Percentiles rank a stretch among this genome's conserved stretches.
Evolutionary conservation across 23 tunicate genomes (phyloP).

Genomic region (Halocynthia roretzi): DNA sequence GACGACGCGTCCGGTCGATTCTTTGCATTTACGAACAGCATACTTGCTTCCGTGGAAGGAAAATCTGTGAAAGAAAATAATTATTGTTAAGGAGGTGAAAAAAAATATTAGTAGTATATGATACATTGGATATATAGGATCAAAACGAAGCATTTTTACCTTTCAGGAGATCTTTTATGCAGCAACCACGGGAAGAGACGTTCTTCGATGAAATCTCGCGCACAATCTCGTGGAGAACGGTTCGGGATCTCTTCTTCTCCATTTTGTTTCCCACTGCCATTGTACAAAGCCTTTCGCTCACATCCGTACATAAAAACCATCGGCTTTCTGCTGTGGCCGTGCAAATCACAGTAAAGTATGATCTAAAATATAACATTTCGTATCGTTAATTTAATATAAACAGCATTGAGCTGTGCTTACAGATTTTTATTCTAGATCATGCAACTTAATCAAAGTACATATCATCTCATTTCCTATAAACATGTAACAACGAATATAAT

Average conservation of each 20-base stretch:
- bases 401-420: no score
- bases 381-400: no score
- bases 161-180: constrained; percentile 59
- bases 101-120: neutral
- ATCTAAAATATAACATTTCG: constrained; percentile 28
- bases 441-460: no score
- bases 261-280: constrained; percentile 11
- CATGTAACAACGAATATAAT: no score
- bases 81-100: neutral
- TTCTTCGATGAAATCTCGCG: constrained; percentile 82
- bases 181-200: constrained; percentile 88
- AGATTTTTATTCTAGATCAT: no score
- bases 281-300: constrained; percentile 51
- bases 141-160: constrained; percentile 25
- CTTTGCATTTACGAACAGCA: constrained; percentile 77
- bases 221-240: constrained; percentile 20
- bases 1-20: constrained; percentile 93
- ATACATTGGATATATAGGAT: neutral
- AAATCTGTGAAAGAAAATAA: constrained; percentile 46
- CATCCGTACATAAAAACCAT: constrained; percentile 97
- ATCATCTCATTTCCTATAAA: no score
- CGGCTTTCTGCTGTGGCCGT: constrained; percentile 92
- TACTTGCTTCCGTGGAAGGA: constrained; percentile 87
- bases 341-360: constrained; percentile 79
- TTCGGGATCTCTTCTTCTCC: neutral